Evolutionary conservation across 23 tunicate species (phyloP).

Genomic region (Ciona savignyi): DNA sequence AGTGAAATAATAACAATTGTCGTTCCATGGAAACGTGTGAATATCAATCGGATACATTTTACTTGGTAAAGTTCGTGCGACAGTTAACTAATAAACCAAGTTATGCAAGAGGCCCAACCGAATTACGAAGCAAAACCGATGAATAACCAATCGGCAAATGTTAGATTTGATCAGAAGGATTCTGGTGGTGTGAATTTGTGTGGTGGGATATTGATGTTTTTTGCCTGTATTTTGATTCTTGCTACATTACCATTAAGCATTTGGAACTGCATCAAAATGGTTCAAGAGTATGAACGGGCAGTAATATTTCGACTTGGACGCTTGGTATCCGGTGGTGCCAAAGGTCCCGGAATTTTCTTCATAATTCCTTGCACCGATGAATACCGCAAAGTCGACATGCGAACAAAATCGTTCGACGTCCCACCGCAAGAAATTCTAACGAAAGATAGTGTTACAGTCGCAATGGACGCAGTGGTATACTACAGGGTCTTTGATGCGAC

Average conservation of each 20-base stretch:
- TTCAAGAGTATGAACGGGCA: constrained; percentile 88
- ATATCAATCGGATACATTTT: too few relatives aligned
- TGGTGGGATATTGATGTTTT: constrained; percentile 28
- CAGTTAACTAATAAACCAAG: neutral
- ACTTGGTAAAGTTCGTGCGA: too few relatives aligned
- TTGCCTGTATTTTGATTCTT: constrained; percentile 32
- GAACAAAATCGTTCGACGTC: constrained; percentile 80
- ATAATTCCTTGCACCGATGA: constrained; percentile 94
- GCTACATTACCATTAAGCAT: constrained; percentile 46
- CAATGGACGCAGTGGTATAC: constrained; percentile 95
- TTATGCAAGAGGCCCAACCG: constrained; percentile 12
- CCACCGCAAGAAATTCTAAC: constrained; percentile 95
- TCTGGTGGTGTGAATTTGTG: constrained; percentile 16
- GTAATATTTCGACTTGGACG: constrained; percentile 91
- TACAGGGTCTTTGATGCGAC: constrained; percentile 65
- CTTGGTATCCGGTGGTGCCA: constrained; percentile 45
- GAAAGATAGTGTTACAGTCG: constrained; percentile 89
- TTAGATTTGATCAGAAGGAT: neutral
- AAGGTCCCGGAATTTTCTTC: constrained; percentile 92
- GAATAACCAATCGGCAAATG: neutral
- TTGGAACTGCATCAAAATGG: constrained; percentile 56
- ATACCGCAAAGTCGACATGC: constrained; percentile 62
- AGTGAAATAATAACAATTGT: too few relatives aligned
- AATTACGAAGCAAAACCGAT: neutral
- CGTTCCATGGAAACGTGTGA: too few relatives aligned